A percentile compares a stretch with the other conserved stretches of the same genome.
These are phyloP conservation scores for Drosophila fulvimacula DNA, from an alignment of 2,888 invertebrate genomes.

Conservation along the genomic window DNA sequence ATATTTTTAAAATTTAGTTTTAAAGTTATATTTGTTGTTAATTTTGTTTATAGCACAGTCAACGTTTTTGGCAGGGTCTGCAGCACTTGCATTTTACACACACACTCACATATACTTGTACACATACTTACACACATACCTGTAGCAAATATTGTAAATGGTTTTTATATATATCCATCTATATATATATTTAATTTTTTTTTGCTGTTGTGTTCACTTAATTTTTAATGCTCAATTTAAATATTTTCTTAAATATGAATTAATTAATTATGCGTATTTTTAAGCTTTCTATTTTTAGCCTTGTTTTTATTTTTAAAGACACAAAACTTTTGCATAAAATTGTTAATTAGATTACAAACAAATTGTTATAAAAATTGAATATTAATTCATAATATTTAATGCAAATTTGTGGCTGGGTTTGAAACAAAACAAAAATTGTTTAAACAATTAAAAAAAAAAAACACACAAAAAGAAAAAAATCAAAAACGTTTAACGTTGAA, in stretches of 20 bases:
- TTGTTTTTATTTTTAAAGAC: conserved; percentile 30
- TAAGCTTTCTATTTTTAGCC: conserved; percentile 38
- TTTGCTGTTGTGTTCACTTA: conserved; percentile 70
- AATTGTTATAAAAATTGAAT: conserved; percentile 46
- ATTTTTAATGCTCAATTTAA: conserved; percentile 46
- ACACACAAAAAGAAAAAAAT: conserved; percentile 40
- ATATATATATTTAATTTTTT: conserved; percentile 8
- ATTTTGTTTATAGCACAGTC: conserved; percentile 60
- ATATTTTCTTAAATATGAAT: conserved; percentile 31
- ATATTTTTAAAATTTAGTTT: conserved; percentile 9
- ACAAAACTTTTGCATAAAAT: conserved; percentile 36
- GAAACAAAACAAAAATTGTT: conserved; percentile 15
- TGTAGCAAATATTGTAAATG: conserved; percentile 73
- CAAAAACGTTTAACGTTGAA: conserved; percentile 67
- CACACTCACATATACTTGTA: conserved; percentile 21
- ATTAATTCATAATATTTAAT: conserved; percentile 20
- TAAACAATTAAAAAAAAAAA: conserved; percentile 43
- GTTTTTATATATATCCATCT: conserved; percentile 32
- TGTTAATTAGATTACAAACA: conserved; percentile 58
- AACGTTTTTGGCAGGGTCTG: conserved; percentile 50
- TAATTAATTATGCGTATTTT: conserved; percentile 37
- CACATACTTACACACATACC: conserved; percentile 21
- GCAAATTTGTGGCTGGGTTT: conserved; percentile 28
- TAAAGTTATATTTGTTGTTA: conserved; percentile 47
- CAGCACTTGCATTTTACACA: conserved; percentile 50